Evolutionary conservation across 1,140 invertebrate species (phyloP), one percentile per base, ranked within the genome.

Genomic region (Eumeta japonica): DNA sequence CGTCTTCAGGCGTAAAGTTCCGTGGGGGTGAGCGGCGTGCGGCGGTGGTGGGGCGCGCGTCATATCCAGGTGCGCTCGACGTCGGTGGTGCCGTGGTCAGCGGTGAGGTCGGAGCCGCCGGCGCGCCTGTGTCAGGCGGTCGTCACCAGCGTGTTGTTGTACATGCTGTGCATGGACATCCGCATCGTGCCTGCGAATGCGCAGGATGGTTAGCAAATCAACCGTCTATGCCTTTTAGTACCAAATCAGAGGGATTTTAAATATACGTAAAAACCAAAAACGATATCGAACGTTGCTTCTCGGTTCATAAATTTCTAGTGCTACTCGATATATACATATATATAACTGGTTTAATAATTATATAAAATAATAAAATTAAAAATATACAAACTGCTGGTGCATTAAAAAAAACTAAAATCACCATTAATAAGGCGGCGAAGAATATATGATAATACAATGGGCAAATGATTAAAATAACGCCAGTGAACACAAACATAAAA

Each of bases 101-200:
- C 60, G 14, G 37, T 28, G 5, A 41, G 42, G 29, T 42, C 43
- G 3, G 56, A 59, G 37, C 38, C 48, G 48, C 48, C 48, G 28
- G 45, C 28, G 13, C 62, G 52, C 36, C 63, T 46, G 34, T 65
- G 66, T 71, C 64, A 71, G 55, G 60, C 54, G 10, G 54, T 58
- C 28, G 46, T 58, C 52, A 64, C 45, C 54, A 64, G 28, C 10
- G 63, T 62, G 37, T 70, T 68, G 45, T 73, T 74, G 51, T 71
- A 74, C 29, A 62, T 71, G 66, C 70, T 74, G 42, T 71, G 57
- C 56, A 71, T 60, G 38, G 70, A 74, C 36, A 74, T 67, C 35
- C 70, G 60, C 30, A 74, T 70, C 5, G 70, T 74, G 51, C 70
- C 70, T 72, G 49, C 3, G 7, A 38, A 47, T 28, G 19, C 28